A percentile compares a stretch with the other conserved stretches of the same genome.
Conservation (phyloP, 1,140 invertebrate genomes). For the Drosophila pallidifrons region DNA sequence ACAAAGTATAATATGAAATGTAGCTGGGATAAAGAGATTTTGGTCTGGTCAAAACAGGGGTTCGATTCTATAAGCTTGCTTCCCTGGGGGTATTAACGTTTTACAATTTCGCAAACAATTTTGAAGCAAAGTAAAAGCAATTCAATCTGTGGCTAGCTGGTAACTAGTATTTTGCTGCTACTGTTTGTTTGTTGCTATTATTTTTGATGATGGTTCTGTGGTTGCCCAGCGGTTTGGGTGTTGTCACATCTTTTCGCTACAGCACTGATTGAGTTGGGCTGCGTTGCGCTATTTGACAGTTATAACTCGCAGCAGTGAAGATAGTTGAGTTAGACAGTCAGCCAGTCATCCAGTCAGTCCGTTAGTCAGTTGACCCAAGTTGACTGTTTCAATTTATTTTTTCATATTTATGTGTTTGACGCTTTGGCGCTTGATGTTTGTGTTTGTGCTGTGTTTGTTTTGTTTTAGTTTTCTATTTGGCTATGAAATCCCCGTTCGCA, state of each 20-base stretch:
- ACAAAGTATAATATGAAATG: constrained; percentile 24
- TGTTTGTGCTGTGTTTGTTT: constrained; percentile 42
- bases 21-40: neutral
- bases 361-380: constrained; percentile 15
- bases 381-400: constrained; percentile 81
- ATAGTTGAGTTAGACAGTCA: constrained; percentile 26
- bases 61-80: constrained; percentile 1
- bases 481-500: constrained; percentile 52
- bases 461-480: constrained; percentile 77
- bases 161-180: constrained; percentile 21
- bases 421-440: neutral
- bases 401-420: constrained; percentile 75
- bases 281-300: constrained; percentile 32
- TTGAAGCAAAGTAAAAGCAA: constrained; percentile 51
- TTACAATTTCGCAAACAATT: constrained; percentile 43
- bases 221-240: constrained; percentile 18
- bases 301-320: constrained; percentile 6
- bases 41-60: neutral
- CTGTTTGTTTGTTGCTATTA: constrained; percentile 17
- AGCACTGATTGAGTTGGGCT: constrained; percentile 43
- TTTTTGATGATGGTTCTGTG: constrained; percentile 18
- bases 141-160: constrained; percentile 59
- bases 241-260: constrained; percentile 33
- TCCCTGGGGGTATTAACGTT: constrained; percentile 15
- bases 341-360: too few relatives aligned